Evolutionary conservation across 2,113 vertebrate species (phyloP).

Genomic region (Podarcis cretensis): DNA sequence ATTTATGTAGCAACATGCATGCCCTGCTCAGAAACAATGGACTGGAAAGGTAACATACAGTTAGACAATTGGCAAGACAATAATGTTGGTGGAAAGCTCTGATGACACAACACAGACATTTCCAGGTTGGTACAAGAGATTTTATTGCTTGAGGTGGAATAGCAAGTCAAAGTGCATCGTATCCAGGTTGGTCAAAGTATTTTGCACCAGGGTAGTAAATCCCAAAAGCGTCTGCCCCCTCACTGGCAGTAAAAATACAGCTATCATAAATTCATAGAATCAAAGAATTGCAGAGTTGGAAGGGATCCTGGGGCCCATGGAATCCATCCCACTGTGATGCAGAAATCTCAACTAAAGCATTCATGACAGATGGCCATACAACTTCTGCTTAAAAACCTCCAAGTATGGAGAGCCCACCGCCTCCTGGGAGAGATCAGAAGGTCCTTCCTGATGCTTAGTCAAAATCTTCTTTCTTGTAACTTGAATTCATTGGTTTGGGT

Average conservation of each 20-base stretch:
- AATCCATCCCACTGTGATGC: no score
- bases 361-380: no score
- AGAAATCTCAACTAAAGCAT: no score
- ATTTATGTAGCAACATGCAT: slow-evolving; percentile 35
- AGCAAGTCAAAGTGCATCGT: background rate
- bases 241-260: background rate
- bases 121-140: background rate
- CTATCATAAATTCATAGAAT: background rate
- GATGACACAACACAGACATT: background rate
- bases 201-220: background rate
- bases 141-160: background rate
- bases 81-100: background rate
- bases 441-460: no score
- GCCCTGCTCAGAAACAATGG: slow-evolving; percentile 25
- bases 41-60: slow-evolving; percentile 26
- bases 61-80: background rate
- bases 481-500: no score
- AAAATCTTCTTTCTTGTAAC: no score
- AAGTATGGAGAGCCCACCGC: no score
- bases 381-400: no score
- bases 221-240: background rate
- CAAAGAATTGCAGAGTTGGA: no score
- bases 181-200: background rate
- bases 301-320: no score
- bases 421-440: no score